Evolutionary conservation across 2,888 invertebrate genomes (phyloP).

Genomic region (Drepanosiphum platanoidis): DNA sequence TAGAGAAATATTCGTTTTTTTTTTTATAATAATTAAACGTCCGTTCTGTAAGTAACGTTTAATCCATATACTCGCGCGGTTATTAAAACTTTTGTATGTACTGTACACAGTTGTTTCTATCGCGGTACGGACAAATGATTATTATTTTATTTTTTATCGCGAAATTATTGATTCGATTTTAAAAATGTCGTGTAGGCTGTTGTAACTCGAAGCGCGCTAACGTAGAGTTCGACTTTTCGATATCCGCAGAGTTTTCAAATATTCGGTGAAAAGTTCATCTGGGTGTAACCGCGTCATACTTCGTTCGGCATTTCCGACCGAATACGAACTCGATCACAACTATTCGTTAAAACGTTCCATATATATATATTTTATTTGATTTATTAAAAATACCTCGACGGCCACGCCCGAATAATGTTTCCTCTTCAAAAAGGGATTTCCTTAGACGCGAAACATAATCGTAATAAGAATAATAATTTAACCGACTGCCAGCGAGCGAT

Average conservation of each 20-base stretch:
- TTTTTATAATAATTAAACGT: too few relatives aligned
- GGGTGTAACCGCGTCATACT: slow-evolving; percentile 8
- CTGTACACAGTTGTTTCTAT: too few relatives aligned
- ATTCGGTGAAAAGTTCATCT: slow-evolving; percentile 40
- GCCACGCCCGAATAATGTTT: slow-evolving; percentile 43
- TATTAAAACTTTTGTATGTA: too few relatives aligned
- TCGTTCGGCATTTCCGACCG: slow-evolving; percentile 30
- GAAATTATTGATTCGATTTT: too few relatives aligned
- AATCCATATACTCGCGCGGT: too few relatives aligned
- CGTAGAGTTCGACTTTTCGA: not conserved
- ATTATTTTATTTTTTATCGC: too few relatives aligned
- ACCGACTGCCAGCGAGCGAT: not conserved
- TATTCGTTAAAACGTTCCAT: slow-evolving; percentile 34
- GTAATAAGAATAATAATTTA: slow-evolving; percentile 15
- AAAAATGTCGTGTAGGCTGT: too few relatives aligned
- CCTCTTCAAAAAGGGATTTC: slow-evolving; percentile 12
- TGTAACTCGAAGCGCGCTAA: not conserved
- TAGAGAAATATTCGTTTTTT: too few relatives aligned
- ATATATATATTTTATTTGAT: slow-evolving; percentile 40
- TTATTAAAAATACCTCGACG: slow-evolving; percentile 49
- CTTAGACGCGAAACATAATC: not conserved
- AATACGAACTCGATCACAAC: slow-evolving; percentile 3
- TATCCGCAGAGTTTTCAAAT: slow-evolving; percentile 9
- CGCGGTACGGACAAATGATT: too few relatives aligned
- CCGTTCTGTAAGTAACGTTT: too few relatives aligned